Conservation (phyloP, 2,797 vertebrate species). For the Zonotrichia albicollis region DNA sequence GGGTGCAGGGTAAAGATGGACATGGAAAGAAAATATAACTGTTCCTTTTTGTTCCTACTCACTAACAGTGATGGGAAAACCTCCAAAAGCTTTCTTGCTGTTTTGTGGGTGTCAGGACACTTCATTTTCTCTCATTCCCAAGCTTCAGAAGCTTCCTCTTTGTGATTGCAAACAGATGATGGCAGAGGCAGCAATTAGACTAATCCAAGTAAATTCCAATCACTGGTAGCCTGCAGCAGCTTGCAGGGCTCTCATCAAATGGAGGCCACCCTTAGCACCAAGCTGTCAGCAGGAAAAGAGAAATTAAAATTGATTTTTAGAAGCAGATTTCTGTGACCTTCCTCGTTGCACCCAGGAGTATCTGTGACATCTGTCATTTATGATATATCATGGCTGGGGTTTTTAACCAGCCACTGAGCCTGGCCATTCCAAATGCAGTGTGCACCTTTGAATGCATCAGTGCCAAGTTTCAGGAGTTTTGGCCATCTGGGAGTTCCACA, state of each 20-base stretch:
- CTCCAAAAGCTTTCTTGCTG: conserved; percentile 33
- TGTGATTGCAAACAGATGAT: conserved; percentile 70
- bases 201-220: conserved; percentile 58
- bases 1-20: background rate
- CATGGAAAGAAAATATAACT: background rate
- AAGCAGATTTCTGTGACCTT: conserved; percentile 34
- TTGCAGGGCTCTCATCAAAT: conserved; percentile 45
- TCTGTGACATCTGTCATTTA: conserved; percentile 10
- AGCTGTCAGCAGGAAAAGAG: conserved; percentile 54
- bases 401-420: background rate
- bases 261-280: conserved; percentile 22
- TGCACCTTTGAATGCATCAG: background rate
- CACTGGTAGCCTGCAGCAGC: conserved; percentile 64
- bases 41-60: background rate
- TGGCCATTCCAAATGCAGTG: background rate
- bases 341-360: conserved; percentile 9
- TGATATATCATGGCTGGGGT: background rate
- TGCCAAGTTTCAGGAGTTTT: background rate
- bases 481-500: background rate
- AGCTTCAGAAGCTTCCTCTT: conserved; percentile 63
- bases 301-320: conserved; percentile 58
- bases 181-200: conserved; percentile 47
- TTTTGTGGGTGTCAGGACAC: conserved; percentile 58
- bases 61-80: conserved; percentile 29
- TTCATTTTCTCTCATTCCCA: conserved; percentile 61